Base-by-base conservation (phyloP, 2,113 vertebrate species). In the Daubentonia madagascariensis region DNA sequence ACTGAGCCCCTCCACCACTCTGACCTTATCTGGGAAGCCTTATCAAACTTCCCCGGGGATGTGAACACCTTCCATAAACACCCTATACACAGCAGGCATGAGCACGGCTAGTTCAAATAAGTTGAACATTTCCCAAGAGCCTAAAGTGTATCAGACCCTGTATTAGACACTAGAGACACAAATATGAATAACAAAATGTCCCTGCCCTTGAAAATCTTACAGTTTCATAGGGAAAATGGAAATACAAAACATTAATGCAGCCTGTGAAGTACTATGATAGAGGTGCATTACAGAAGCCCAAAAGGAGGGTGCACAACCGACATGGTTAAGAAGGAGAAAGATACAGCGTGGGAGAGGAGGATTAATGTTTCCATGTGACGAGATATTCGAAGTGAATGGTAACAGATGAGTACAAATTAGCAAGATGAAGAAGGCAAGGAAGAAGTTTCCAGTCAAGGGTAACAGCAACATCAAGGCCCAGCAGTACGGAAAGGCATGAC, bases 401-500 rank as follows among this genome's bases (percentile, higher is more conserved):
- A 32, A 70, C 6, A 48, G 32, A 22, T 35, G 75, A 61, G 57
- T 7, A 61, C 43, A 54, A 57, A 35, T 2, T 11, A 16, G 12
- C 37, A 32, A 18, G 50, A 67, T 22, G 2, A 68, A 45, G 40
- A 78, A 40, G 43, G 8, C 1, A 17, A 17, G 72, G 11, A 43
- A 23, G 35, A 14, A 35, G 5, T 54, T 78, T 76, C 43, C 0
- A 28, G 16, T 48, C 25, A 22, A 20, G 45, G 30, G n/a, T 32
- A 37, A 30, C 4, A 1, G 28, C 45, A 40, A 12, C 9, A 8
- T 4, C 17, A 28, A 30, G 22, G 18, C 37, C n/a, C 45, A 50
- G 13, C 1, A 0, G 17, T 25, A 0, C 4, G 20, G 11, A 9
- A 50, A 65, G 45, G 1, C 45, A 57, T 0, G 3, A 32, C 18